Evolutionary conservation across 2,888 invertebrate genomes (phyloP), one percentile per base, ranked within the genome.

Genomic region (Alloscopus bannaensis): DNA sequence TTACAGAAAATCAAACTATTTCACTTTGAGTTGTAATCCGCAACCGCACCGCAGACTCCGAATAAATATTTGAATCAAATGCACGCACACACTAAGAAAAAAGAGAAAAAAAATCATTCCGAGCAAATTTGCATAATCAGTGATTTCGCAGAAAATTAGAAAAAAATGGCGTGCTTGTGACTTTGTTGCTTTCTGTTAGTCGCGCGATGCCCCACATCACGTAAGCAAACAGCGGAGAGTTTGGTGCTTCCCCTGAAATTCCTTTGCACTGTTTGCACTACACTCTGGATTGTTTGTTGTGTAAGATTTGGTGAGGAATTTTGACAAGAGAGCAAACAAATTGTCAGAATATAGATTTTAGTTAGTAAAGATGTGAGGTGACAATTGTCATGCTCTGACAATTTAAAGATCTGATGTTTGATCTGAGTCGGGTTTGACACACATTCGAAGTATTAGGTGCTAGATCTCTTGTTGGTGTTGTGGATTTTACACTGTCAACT

Each of bases 121-220:
- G n/a, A n/a, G n/a, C n/a, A n/a, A n/a, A n/a, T n/a, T n/a, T n/a
- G n/a, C n/a, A n/a, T n/a, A n/a, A n/a, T 36, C 13, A 6, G 6
- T 36, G 36, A 6, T 13, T 42, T 42, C 42, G 16, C 2, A 42
- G 22, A 6, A 52, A 52, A 24, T n/a, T 52, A 6, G 8, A 16
- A 13, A 6, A 50, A 4, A 13, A 18, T 50, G 13, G 50, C 50
- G 50, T 18, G 16, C 6, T 50, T 18, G 22, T 22, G 11, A 2
- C 52, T 22, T 57, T 57, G 57, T n/a, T n/a, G 8, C 24, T 57
- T 1, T 57, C 57, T 29, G 50, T 13, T 50, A 50, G 6, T 50
- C n/a, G 4, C 22, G 16, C 55, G 16, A 1, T 24, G 24, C 55
- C 55, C 55, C 55, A 26, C 1, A 13, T 28, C 24, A 3, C 2